Evolutionary conservation across 2,797 vertebrate genomes (phyloP).

Genomic region (Poecilia picta): DNA sequence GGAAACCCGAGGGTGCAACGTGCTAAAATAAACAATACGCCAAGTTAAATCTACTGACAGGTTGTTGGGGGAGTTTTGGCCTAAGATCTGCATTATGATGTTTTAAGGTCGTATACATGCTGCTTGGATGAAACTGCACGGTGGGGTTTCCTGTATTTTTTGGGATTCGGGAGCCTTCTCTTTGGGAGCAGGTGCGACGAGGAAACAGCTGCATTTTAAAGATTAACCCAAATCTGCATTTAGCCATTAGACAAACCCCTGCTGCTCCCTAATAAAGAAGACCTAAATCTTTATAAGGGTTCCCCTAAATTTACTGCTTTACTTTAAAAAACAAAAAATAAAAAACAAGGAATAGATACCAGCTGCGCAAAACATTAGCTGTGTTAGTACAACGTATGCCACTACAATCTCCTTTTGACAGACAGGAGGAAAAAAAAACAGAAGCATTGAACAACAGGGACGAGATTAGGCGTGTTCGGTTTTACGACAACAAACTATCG

Average conservation of each 20-base stretch:
- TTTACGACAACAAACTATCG: not conserved
- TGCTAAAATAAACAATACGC: not conserved
- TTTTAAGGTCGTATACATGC: not conserved
- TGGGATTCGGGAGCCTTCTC: not conserved
- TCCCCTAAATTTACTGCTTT: not conserved
- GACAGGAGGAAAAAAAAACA: not conserved
- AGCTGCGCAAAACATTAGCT: not conserved
- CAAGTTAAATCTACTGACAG: not conserved
- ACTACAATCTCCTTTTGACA: not conserved
- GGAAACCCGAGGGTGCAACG: not conserved
- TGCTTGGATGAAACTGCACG: not conserved
- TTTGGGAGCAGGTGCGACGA: constrained; percentile 1
- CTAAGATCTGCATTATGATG: not conserved
- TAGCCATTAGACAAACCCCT: not conserved
- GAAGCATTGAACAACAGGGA: constrained; percentile 2
- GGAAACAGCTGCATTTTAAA: constrained; percentile 1
- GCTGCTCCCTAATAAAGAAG: not conserved
- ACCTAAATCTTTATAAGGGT: not conserved
- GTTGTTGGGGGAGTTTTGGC: not conserved
- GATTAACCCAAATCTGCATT: constrained; percentile 16
- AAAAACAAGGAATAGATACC: not conserved
- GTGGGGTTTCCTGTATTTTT: not conserved
- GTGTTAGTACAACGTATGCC: not conserved
- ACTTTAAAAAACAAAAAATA: not conserved
- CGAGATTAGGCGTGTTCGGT: not conserved